Evolutionary conservation across 2,888 invertebrate genomes (phyloP).

Genomic region (Anthoptus insignis): DNA sequence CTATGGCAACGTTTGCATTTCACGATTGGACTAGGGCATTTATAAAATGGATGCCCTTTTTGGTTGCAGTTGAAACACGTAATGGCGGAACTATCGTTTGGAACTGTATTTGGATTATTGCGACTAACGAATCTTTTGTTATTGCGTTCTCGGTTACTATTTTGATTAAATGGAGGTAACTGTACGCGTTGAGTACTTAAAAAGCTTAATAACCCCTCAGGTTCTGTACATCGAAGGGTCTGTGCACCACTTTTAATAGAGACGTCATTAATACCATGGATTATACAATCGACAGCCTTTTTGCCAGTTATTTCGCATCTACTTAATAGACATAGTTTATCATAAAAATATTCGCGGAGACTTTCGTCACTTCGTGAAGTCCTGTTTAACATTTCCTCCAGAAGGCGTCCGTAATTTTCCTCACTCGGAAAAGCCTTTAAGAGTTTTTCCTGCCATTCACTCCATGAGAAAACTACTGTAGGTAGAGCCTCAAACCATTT

Average conservation of each 20-base stretch:
- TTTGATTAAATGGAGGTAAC: not conserved
- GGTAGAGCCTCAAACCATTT: constrained; percentile 20
- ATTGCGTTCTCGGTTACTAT: constrained; percentile 3
- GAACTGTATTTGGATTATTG: constrained; percentile 18
- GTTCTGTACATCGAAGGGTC: not conserved
- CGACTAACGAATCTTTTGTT: constrained; percentile 24
- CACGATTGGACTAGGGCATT: constrained; percentile 30
- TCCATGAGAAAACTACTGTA: constrained; percentile 11
- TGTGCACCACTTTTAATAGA: not conserved
- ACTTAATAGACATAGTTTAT: constrained; percentile 15
- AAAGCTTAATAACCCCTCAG: not conserved
- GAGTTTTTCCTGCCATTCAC: constrained; percentile 16
- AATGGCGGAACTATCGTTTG: constrained; percentile 20
- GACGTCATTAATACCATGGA: not conserved
- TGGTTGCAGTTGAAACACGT: constrained; percentile 29
- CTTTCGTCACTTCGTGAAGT: not conserved
- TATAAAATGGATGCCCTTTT: constrained; percentile 26
- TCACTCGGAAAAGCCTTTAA: constrained; percentile 14
- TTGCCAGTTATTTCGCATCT: constrained; percentile 7
- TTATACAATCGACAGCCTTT: constrained; percentile 7
- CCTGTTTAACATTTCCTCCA: constrained; percentile 6
- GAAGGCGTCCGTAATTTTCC: constrained; percentile 11
- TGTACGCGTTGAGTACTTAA: not conserved
- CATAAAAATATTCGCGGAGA: constrained; percentile 16
- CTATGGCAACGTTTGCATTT: constrained; percentile 32